Evolutionary conservation across 2,888 invertebrate genomes (phyloP).

Genomic region (Argynnis bischoffii): DNA sequence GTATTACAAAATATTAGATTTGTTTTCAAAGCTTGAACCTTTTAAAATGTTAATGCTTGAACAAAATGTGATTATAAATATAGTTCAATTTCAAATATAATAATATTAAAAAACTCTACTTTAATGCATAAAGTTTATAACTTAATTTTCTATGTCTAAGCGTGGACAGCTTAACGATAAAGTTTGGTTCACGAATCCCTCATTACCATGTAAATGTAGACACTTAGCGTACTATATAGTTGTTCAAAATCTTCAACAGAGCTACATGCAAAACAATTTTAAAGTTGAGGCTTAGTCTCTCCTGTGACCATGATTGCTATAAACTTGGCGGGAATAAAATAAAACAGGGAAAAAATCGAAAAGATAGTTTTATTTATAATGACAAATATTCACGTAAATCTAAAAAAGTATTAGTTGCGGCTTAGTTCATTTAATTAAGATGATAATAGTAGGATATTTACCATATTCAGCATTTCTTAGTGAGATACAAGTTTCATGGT

Average conservation of each 20-base stretch:
- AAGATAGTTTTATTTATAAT: too few species aligned
- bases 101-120: constrained; percentile 12
- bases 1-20: background rate
- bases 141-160: constrained; percentile 21
- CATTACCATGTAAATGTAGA: constrained; percentile 29
- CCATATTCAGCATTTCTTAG: too few species aligned
- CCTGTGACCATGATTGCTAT: too few species aligned
- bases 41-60: too few species aligned
- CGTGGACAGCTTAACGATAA: constrained; percentile 23
- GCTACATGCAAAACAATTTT: background rate
- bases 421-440: background rate
- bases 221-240: constrained; percentile 9
- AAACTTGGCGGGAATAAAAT: too few species aligned
- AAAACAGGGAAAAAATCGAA: too few species aligned
- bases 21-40: background rate
- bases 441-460: too few species aligned
- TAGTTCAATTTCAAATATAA: background rate
- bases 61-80: too few species aligned
- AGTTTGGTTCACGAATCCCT: constrained; percentile 21
- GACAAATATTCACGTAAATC: too few species aligned
- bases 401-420: background rate
- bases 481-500: too few species aligned
- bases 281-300: background rate
- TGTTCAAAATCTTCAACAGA: constrained; percentile 8
- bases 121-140: constrained; percentile 5